Percentiles rank a stretch among this genome's conserved stretches.
Evolutionary conservation across 2,113 vertebrate genomes (phyloP).

Genomic region (Nesoenas mayeri): DNA sequence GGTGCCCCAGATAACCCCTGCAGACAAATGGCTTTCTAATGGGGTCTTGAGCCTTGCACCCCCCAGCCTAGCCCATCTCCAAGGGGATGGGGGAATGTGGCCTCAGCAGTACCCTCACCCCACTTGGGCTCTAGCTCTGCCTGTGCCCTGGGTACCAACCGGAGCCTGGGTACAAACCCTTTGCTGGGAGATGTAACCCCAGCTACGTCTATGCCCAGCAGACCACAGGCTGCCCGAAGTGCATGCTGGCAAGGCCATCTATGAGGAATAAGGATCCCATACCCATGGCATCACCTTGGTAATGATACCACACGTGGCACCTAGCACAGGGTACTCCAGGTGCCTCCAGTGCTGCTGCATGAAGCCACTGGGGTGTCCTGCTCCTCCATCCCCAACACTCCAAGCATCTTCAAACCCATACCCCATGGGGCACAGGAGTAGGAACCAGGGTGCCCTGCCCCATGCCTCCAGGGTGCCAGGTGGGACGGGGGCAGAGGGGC

Average conservation of each 20-base stretch:
- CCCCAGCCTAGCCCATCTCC: neutral
- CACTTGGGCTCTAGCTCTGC: rapidly evolving
- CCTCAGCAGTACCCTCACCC: neutral
- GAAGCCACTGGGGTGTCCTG: neutral
- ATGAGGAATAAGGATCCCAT: neutral
- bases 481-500: rapidly evolving
- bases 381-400: neutral
- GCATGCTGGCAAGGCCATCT: neutral
- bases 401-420: neutral
- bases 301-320: neutral
- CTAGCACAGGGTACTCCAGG: neutral
- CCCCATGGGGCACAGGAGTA: neutral
- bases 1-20: slow-evolving; percentile 35
- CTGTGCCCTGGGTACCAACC: rapidly evolving
- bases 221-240: neutral
- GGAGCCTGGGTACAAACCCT: neutral
- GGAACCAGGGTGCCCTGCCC: neutral
- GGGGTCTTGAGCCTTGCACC: neutral
- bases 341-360: neutral
- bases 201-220: neutral
- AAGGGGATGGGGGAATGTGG: slow-evolving; percentile 28
- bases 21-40: slow-evolving; percentile 53
- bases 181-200: neutral
- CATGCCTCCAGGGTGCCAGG: neutral
- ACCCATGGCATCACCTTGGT: rapidly evolving